These are phyloP conservation scores for mouse (Mus musculus) DNA, from an alignment of 2,113 vertebrate species.

Conservation along the genomic window DNA sequence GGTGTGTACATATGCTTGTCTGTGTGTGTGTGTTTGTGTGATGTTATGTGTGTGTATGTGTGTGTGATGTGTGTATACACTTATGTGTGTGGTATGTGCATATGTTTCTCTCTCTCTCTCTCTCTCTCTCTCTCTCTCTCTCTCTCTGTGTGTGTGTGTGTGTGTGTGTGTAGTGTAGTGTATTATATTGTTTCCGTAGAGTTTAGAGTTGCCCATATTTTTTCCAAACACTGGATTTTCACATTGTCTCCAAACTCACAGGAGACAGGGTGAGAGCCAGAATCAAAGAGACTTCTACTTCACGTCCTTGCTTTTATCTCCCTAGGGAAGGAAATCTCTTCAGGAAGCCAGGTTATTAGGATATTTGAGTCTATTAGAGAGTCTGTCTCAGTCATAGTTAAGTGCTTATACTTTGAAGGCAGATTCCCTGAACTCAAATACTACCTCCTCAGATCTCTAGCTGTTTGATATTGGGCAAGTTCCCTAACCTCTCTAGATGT, in stretches of 20 bases:
- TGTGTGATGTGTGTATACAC: too few species aligned
- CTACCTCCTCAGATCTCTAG: too few species aligned
- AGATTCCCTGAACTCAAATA: background rate
- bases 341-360: background rate
- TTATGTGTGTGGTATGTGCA: background rate
- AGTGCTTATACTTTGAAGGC: background rate
- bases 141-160: background rate
- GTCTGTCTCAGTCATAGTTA: background rate
- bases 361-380: background rate
- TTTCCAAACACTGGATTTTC: background rate
- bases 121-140: too few species aligned
- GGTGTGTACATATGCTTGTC: too few species aligned
- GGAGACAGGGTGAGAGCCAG: background rate
- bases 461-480: fast-evolving
- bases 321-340: fast-evolving
- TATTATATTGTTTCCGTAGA: background rate
- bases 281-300: background rate
- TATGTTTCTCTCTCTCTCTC: background rate
- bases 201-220: background rate
- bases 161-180: too few species aligned
- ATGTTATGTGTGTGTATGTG: too few species aligned
- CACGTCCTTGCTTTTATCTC: background rate
- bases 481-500: background rate
- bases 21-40: background rate
- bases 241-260: background rate